Conservation (phyloP, 1,140 invertebrate genomes). For the Portunus trituberculatus region DNA sequence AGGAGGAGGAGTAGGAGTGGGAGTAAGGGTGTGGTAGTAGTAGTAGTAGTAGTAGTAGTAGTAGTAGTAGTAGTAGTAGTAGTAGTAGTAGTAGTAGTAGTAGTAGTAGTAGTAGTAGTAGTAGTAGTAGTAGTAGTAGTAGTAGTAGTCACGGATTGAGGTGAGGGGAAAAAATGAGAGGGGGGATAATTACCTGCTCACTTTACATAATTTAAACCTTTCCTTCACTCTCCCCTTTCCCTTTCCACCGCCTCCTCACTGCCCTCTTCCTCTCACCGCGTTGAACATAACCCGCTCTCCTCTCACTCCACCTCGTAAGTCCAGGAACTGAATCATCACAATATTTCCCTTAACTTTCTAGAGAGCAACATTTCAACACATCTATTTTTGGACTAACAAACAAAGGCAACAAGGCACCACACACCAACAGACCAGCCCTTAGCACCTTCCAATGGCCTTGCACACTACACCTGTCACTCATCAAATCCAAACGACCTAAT, state of each 20-base stretch:
- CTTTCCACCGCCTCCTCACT: neutral
- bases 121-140: constrained; percentile 11
- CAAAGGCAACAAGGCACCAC: too few relatives aligned
- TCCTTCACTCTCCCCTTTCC: neutral
- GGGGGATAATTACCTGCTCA: neutral
- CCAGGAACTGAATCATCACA: too few relatives aligned
- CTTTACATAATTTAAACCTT: neutral
- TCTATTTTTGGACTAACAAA: too few relatives aligned
- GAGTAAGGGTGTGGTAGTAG: neutral
- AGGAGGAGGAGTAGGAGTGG: constrained; percentile 5
- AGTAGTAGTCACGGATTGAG: neutral
- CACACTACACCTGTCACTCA: too few relatives aligned
- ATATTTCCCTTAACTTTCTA: too few relatives aligned
- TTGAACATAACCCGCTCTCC: too few relatives aligned
- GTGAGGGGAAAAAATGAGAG: neutral
- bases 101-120: neutral
- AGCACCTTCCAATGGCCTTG: too few relatives aligned
- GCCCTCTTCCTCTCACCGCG: neutral
- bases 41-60: constrained; percentile 23
- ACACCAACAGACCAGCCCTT: too few relatives aligned
- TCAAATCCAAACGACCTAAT: too few relatives aligned
- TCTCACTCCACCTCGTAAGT: too few relatives aligned
- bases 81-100: neutral
- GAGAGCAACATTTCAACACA: too few relatives aligned
- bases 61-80: constrained; percentile 22